Base-by-base conservation (phyloP, 1,140 invertebrate genomes). In the Drosophila hydei region DNA sequence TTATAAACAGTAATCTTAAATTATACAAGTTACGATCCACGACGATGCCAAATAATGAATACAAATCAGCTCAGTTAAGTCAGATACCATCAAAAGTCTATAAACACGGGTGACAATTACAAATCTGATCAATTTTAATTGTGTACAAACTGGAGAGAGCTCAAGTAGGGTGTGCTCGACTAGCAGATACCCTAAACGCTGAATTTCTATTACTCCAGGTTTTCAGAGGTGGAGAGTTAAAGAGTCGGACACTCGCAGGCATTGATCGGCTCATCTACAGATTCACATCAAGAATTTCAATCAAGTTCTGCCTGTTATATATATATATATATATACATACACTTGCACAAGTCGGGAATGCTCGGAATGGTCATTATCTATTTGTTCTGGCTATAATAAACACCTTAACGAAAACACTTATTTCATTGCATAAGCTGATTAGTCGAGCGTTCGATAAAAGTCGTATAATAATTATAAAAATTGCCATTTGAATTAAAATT, bases 1-100 rank as follows among this genome's bases (percentile, higher is more conserved):
- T 60, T 60, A 60, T 60, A 51, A 42, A 64, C 16, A 47, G 14
- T 4, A 36, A 43, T 43, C 33, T 51, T 67, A 60, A 68, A 60
- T 51, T 33, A 19, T 11, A 25, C 18, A 59, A 50, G 14, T 65
- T 65, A 48, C 56, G 52, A 65, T n/a, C 4, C 9, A 14, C 2
- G 7, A 18, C 52, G 38, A 42, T 8, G 0, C 6, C 6, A 18
- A 8, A 11, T 16, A 30, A 18, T 36, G 33, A 51, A 23, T 9
- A 27, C 40, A 43, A 52, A 52, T 19, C 42, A 30, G 12, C 12
- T 19, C 33, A 40, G 40, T 47, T 56, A 27, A 21, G 11, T 2
- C 43, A 12, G 52, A n/a, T 56, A 21, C 23, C 25, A 52, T 30
- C 23, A 43, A 43, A 16, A 47, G 38, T 48, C 19, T 42, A 42